Conservation (phyloP, 2,113 vertebrate species). For the Haliaeetus leucogaster region DNA sequence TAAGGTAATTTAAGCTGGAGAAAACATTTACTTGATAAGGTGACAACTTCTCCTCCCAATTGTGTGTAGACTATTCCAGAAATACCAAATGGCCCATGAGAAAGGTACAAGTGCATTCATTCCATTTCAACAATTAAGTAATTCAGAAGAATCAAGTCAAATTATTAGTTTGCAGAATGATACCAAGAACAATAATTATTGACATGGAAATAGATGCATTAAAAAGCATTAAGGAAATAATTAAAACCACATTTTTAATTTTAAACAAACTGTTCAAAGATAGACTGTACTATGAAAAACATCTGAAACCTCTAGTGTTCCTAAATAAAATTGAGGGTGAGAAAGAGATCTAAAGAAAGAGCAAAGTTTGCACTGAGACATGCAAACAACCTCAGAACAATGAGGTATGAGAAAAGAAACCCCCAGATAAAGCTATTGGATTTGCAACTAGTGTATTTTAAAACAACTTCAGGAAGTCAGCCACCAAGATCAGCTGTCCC, state of each 20-base stretch:
- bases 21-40: constrained; percentile 5
- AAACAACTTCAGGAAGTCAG: not conserved
- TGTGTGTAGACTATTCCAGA: not conserved
- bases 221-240: not conserved
- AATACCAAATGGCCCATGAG: not conserved
- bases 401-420: not conserved
- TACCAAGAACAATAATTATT: not conserved
- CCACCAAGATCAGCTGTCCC: not conserved
- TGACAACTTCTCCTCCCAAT: not conserved
- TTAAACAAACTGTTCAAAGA: not conserved
- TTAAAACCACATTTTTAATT: not conserved
- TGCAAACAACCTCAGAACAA: not conserved
- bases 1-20: not conserved
- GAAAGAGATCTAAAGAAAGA: not conserved
- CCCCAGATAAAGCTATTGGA: not conserved
- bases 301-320: not conserved
- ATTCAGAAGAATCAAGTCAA: not conserved
- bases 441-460: not conserved
- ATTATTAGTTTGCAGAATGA: not conserved
- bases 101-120: not conserved
- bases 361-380: not conserved
- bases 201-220: not conserved
- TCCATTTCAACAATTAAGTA: not conserved
- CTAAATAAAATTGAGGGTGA: not conserved
- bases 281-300: not conserved